These are phyloP conservation scores for Ichneumoninae sp. DNA, from an alignment of 2,888 invertebrate species.

Conservation along the genomic window DNA sequence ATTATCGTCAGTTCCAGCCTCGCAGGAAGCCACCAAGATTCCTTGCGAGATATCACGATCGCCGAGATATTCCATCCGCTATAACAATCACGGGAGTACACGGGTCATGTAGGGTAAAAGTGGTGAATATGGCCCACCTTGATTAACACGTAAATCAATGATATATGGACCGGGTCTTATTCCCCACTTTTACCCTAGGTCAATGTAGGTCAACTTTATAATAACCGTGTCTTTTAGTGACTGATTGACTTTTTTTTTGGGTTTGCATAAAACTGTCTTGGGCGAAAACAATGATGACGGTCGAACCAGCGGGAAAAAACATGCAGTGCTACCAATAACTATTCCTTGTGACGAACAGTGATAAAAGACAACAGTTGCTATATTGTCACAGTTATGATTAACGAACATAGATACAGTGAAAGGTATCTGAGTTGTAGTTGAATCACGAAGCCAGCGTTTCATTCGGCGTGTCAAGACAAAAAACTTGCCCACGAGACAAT, in stretches of 20 bases:
- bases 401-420: neutral
- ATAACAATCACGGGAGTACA: neutral
- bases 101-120: neutral
- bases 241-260: neutral
- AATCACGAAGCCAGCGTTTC: constrained; percentile 6
- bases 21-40: neutral
- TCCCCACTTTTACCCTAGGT: no score
- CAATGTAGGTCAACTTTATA: neutral
- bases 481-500: neutral
- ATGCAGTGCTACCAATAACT: neutral
- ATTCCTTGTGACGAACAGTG: neutral
- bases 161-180: no score
- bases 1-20: neutral
- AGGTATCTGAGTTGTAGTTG: constrained; percentile 1
- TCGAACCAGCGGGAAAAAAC: neutral
- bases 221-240: neutral
- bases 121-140: no score
- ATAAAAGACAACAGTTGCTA: neutral
- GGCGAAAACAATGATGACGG: neutral
- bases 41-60: neutral
- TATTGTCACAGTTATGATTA: neutral
- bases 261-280: neutral
- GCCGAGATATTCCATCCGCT: neutral
- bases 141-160: no score
- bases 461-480: neutral